Conservation (phyloP, 2,888 invertebrate genomes). For the Diadegma fenestrale region DNA sequence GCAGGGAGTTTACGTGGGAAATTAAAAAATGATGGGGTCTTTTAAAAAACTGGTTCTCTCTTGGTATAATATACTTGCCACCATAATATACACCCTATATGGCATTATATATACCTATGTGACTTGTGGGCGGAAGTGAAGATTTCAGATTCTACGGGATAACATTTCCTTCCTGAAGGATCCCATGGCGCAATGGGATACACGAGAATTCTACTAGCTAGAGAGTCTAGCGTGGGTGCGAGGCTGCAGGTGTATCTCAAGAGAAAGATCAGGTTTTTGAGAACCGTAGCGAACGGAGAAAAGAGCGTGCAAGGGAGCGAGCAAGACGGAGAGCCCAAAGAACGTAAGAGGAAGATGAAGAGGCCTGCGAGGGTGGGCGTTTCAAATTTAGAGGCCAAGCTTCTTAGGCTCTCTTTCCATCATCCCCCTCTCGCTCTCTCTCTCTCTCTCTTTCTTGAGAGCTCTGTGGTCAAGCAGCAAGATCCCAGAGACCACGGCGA, state of each 20-base stretch:
- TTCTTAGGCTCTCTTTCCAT: conserved; percentile 72
- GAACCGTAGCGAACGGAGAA: conserved; percentile 66
- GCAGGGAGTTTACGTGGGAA: conserved; percentile 65
- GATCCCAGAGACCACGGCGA: conserved; percentile 69
- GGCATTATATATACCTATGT: conserved; percentile 51
- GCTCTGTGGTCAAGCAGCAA: conserved; percentile 80
- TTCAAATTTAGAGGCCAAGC: conserved; percentile 78
- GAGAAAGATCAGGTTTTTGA: conserved; percentile 69
- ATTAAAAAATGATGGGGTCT: conserved; percentile 65
- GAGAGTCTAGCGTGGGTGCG: conserved; percentile 73
- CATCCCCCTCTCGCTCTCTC: conserved; percentile 71
- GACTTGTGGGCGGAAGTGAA: conserved; percentile 77
- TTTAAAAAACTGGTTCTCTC: conserved; percentile 57
- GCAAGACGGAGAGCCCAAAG: conserved; percentile 27
- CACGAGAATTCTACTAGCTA: conserved; percentile 37
- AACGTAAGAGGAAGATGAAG: conserved; percentile 62
- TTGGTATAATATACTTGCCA: conserved; percentile 39
- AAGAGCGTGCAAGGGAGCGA: conserved; percentile 48
- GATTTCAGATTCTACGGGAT: conserved; percentile 76
- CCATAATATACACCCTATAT: conserved; percentile 13
- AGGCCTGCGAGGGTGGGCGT: conserved; percentile 78
- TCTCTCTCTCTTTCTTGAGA: conserved; percentile 75
- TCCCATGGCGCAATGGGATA: conserved; percentile 70
- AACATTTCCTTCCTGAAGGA: conserved; percentile 77
- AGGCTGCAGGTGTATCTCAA: conserved; percentile 79